Percentiles rank a stretch among this genome's conserved stretches.
phyloP scores from a whole-genome alignment of 2,888 invertebrate species.

The Achlya flavicornis region DNA sequence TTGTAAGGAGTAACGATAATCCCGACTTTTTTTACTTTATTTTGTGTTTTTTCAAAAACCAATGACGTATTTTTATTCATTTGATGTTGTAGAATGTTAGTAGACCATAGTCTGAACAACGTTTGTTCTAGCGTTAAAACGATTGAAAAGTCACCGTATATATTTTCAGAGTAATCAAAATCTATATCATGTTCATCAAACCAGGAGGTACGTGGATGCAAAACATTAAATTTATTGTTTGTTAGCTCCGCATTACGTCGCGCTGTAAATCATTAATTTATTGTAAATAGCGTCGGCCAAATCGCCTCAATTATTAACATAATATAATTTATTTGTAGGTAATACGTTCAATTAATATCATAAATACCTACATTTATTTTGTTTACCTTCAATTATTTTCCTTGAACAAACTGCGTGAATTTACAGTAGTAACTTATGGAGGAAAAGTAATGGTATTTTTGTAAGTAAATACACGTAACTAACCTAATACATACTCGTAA shows the following conservation, averaged over 20 bases:
- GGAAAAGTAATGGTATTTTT: background rate
- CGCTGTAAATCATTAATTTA: background rate
- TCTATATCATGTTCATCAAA: background rate
- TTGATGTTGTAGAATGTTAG: too few relatives aligned
- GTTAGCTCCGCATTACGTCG: background rate
- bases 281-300: conserved; percentile 5
- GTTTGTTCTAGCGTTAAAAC: too few relatives aligned
- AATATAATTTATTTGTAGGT: conserved; percentile 1
- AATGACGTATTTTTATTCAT: too few relatives aligned
- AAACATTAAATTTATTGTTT: background rate
- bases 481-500: too few relatives aligned
- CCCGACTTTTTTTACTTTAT: too few relatives aligned
- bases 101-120: too few relatives aligned
- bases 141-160: too few relatives aligned
- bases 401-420: conserved; percentile 4
- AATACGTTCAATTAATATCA: background rate
- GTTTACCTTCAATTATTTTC: conserved; percentile 5
- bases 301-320: background rate
- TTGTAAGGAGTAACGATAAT: too few relatives aligned
- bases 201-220: background rate
- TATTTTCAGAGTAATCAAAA: too few relatives aligned
- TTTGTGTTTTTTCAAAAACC: too few relatives aligned
- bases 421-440: background rate
- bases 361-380: background rate
- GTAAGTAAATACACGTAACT: background rate